A percentile compares a stretch with the other conserved stretches of the same genome.
Evolutionary conservation across 1,140 invertebrate genomes (phyloP).

Genomic region (Helicorthomorpha holstii): DNA sequence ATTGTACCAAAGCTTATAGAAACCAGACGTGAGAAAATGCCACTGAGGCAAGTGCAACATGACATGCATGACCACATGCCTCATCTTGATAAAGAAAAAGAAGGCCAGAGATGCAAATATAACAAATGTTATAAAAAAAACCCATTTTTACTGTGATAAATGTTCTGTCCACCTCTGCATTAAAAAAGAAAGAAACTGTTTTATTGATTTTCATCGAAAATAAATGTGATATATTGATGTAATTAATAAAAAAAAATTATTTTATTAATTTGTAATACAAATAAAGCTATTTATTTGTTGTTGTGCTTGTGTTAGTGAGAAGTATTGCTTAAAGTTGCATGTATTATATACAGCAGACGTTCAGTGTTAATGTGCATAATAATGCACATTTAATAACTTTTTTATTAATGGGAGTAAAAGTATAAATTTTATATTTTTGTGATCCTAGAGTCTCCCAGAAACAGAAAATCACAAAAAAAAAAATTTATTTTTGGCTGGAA

Average conservation of each 20-base stretch:
- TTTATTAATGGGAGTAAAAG: background rate
- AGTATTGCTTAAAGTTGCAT: background rate
- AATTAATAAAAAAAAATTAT: background rate
- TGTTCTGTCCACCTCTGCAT: background rate
- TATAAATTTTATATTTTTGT: background rate
- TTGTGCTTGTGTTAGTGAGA: background rate
- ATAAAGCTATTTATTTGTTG: background rate
- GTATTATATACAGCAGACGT: background rate
- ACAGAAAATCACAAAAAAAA: background rate
- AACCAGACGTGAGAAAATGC: background rate
- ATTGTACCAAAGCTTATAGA: background rate
- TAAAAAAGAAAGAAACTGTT: background rate
- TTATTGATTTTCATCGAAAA: background rate
- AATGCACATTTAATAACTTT: background rate
- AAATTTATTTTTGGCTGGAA: background rate
- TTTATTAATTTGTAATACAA: background rate
- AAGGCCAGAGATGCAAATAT: background rate
- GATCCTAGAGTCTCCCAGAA: background rate
- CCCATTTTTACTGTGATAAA: background rate
- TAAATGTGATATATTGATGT: background rate
- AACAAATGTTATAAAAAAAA: background rate
- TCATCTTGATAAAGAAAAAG: background rate
- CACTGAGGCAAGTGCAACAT: background rate
- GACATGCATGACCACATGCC: background rate
- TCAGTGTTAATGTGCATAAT: background rate